These are phyloP conservation scores for Thaumatotibia leucotreta DNA, from an alignment of 1,140 invertebrate species.

Conservation along the genomic window DNA sequence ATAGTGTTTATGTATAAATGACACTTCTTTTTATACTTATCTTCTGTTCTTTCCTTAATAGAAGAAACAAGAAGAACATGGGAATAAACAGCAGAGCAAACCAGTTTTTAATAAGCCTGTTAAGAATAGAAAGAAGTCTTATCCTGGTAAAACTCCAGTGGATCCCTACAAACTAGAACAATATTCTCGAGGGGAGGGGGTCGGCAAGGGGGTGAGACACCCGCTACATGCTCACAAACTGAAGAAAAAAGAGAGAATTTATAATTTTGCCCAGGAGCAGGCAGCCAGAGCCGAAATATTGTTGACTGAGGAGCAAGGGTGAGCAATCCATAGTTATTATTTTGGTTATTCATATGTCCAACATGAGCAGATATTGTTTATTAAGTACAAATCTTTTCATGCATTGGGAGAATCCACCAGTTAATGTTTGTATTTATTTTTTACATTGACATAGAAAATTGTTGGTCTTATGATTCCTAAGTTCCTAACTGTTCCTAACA, in stretches of 20 bases:
- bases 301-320: conserved; percentile 86
- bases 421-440: too few species aligned
- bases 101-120: conserved; percentile 17
- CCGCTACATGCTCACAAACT: conserved; percentile 80
- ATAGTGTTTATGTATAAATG: too few species aligned
- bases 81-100: not conserved
- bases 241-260: conserved; percentile 80
- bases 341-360: too few species aligned
- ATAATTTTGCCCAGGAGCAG: conserved; percentile 83
- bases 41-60: too few species aligned
- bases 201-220: conserved; percentile 80
- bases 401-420: too few species aligned
- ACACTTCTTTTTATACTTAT: not conserved
- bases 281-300: conserved; percentile 87
- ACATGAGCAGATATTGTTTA: too few species aligned
- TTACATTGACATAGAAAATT: too few species aligned
- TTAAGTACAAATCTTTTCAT: too few species aligned
- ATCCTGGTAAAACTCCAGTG: conserved; percentile 63
- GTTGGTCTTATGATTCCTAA: too few species aligned
- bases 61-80: not conserved
- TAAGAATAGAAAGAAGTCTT: conserved; percentile 35
- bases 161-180: conserved; percentile 72
- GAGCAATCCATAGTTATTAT: conserved; percentile 22
- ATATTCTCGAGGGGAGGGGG: conserved; percentile 79
- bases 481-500: too few species aligned